A percentile compares a stretch with the other conserved stretches of the same genome.
Evolutionary conservation across 2,888 invertebrate species (phyloP).

Genomic region (Caenorhabditis wallacei): DNA sequence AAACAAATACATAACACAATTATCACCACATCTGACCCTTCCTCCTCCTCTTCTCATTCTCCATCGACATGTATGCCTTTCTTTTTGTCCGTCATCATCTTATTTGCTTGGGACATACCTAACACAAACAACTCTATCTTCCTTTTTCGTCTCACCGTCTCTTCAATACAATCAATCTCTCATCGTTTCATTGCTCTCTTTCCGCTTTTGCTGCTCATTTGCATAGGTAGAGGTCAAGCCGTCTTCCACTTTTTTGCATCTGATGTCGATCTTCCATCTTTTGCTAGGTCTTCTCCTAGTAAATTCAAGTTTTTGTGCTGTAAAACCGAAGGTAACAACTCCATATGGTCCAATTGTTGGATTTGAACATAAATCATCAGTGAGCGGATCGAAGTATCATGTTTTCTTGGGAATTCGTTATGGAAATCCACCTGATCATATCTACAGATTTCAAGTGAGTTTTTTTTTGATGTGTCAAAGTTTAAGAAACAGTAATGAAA

Average conservation of each 20-base stretch:
- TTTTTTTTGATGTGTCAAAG: background rate
- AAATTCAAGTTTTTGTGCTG: conserved; percentile 7
- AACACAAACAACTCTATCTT: conserved; percentile 34
- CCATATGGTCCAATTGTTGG: conserved; percentile 64
- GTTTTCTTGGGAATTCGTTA: conserved; percentile 76
- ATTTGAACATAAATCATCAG: conserved; percentile 57
- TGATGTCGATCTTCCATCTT: conserved; percentile 30
- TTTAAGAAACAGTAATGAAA: too few relatives aligned
- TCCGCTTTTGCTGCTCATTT: conserved; percentile 41
- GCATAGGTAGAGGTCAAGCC: conserved; percentile 49
- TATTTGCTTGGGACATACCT: conserved; percentile 43
- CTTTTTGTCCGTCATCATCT: background rate
- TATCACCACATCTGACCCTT: conserved; percentile 43
- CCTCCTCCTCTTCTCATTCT: too few relatives aligned
- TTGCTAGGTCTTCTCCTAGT: conserved; percentile 34
- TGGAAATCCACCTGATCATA: conserved; percentile 72
- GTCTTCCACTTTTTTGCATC: conserved; percentile 42
- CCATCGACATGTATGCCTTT: conserved; percentile 23
- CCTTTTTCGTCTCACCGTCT: conserved; percentile 8
- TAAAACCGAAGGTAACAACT: conserved; percentile 55
- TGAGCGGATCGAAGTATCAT: conserved; percentile 50
- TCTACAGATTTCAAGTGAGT: conserved; percentile 71
- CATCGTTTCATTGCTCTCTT: conserved; percentile 35
- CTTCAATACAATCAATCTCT: conserved; percentile 21
- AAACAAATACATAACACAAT: conserved; percentile 47